Evolutionary conservation across 2,113 vertebrate genomes (phyloP).

Genomic region (Octodon degus): DNA sequence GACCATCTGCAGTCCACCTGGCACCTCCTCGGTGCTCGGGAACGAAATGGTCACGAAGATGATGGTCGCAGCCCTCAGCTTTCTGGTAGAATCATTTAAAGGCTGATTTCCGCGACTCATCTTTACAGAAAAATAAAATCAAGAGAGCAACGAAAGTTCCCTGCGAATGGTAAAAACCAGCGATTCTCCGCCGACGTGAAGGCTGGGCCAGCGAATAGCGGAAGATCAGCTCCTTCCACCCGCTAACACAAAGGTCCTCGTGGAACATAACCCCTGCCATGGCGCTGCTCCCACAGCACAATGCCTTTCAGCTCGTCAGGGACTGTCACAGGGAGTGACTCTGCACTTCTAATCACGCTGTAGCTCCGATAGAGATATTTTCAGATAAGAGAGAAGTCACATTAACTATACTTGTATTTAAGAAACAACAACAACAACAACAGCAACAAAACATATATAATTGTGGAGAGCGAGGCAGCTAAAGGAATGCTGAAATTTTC

Average conservation of each 20-base stretch:
- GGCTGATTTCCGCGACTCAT: not conserved
- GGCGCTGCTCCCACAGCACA: not conserved
- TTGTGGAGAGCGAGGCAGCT: not conserved
- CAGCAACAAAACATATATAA: not conserved
- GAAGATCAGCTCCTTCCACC: not conserved
- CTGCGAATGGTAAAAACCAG: not conserved
- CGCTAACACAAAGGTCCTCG: not conserved
- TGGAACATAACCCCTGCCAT: not conserved
- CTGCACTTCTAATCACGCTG: not conserved
- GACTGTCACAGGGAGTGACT: conserved; percentile 1
- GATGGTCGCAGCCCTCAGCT: not conserved
- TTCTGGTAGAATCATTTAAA: not conserved
- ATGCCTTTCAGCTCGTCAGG: not conserved
- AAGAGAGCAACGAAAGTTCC: not conserved
- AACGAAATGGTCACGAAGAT: not conserved
- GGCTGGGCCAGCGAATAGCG: not conserved
- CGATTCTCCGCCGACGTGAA: not conserved
- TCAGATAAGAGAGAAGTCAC: conserved; percentile 18
- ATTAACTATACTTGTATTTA: conserved; percentile 34
- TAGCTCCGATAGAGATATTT: conserved; percentile 35
- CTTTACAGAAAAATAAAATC: conserved; percentile 37
- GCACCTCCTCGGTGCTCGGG: not conserved
- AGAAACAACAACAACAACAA: not conserved
- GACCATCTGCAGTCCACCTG: not conserved
- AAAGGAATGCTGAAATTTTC: conserved; percentile 68